Conservation (phyloP, 2,113 vertebrate species). For the Machaerirhynchus nigripectus region DNA sequence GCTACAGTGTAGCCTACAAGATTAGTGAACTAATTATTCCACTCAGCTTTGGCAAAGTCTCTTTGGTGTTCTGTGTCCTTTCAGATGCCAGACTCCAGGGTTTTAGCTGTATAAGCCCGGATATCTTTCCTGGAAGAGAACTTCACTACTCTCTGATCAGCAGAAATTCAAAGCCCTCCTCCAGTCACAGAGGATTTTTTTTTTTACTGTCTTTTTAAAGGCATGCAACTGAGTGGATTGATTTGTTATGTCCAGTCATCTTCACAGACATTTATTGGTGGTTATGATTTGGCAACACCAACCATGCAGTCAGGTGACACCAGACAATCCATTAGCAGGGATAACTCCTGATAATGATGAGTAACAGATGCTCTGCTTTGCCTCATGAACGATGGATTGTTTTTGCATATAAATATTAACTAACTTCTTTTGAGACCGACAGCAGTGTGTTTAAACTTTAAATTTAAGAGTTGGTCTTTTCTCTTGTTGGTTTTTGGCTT, state of each 20-base stretch:
- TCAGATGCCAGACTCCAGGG: not conserved
- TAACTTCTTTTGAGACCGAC: not conserved
- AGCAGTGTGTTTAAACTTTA: accelerated
- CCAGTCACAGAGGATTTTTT: not conserved
- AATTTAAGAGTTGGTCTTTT: not conserved
- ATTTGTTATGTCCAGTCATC: not conserved
- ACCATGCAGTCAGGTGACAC: not conserved
- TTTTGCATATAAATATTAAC: not conserved
- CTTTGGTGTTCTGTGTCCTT: not conserved
- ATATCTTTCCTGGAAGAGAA: not conserved
- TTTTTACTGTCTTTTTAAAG: too few species aligned
- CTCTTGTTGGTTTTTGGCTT: not conserved
- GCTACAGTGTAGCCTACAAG: accelerated
- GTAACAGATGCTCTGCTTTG: not conserved
- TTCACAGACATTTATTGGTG: not conserved
- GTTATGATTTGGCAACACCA: not conserved
- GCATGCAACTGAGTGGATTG: accelerated
- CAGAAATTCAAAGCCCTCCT: not conserved
- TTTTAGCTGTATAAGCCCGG: not conserved
- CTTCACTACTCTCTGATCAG: not conserved
- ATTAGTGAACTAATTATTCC: not conserved
- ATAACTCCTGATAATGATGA: not conserved
- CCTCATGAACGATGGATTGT: accelerated
- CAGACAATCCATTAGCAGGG: not conserved
- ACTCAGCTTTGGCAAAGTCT: not conserved